phyloP scores from a whole-genome alignment of 2,888 invertebrate species.

The Escarpia spicata region DNA sequence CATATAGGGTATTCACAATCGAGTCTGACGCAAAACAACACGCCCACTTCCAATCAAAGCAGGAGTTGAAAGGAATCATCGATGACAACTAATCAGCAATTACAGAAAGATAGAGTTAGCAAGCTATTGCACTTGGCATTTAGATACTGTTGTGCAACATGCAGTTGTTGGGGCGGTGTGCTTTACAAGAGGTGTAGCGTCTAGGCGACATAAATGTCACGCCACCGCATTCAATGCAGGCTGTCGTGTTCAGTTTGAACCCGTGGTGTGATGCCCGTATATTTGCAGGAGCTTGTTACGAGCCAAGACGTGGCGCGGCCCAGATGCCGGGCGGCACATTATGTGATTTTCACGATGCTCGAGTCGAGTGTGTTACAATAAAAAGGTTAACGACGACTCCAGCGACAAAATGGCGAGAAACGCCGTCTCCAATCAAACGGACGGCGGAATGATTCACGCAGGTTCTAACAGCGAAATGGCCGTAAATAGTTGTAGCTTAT shows the following conservation, averaged over 20 bases:
- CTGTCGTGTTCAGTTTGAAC: neutral
- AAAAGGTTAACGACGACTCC: neutral
- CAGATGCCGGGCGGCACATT: neutral
- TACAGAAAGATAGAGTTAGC: neutral
- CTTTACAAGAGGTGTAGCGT: neutral
- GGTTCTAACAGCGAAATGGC: neutral
- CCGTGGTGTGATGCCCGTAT: neutral
- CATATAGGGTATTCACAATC: neutral
- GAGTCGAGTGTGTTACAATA: neutral
- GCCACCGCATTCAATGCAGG: neutral
- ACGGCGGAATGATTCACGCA: neutral
- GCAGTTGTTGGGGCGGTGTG: neutral
- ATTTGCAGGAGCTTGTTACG: neutral
- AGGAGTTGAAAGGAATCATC: neutral
- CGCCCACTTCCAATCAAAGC: neutral
- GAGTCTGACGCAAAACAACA: neutral
- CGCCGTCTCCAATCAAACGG: neutral
- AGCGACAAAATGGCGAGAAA: neutral
- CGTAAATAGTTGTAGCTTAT: no score
- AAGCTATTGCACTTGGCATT: neutral
- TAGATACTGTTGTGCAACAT: neutral
- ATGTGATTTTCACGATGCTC: neutral
- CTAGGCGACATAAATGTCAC: neutral
- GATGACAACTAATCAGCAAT: neutral
- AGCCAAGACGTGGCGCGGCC: neutral